Base-by-base conservation (phyloP, 2,797 vertebrate species). In the Intellagama lesueurii region DNA sequence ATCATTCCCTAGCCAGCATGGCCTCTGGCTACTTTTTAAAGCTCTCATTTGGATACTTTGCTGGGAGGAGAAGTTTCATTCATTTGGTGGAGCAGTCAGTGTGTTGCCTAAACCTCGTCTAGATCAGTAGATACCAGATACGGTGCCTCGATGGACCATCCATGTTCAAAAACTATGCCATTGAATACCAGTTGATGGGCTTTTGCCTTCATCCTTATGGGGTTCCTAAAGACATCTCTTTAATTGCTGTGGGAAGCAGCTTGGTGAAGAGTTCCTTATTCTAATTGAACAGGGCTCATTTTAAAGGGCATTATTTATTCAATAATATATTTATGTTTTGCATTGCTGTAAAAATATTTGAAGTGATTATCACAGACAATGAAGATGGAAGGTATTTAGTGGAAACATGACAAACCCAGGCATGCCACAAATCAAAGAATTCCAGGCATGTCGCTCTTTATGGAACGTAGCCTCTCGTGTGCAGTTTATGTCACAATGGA, bases 401-500 rank as follows among this genome's bases (percentile, higher is more conserved):
- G n/a, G 70, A 35, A 32, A 73, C 9, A 56, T 32, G 72, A 32
- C 17, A 60, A 82, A 28, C 56, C 32, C 17, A 32, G 16, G 7
- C 49, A 75, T 0, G 26, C n/a, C 1, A 40, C 17, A 19, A 44
- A 22, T 4, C 47, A 44, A 30, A 66, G 40, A 47, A 77, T 47
- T 90, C 83, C 79, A 72, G 44, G 26, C 80, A 73, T 0, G 7
- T 77, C 7, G 3, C 32, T 12, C 52, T 66, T 49, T 19, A 5
- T 30, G 7, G 30, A 69, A 83, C 28, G 6, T n/a, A 24, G 35
- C 14, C 40, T 47, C 3, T 14, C 1, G 11, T 78, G 44, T 64
- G 60, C 60, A 4, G n/a, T 35, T 35, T 81, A n/a, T 14, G 22
- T 81, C 0, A 0, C 22, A 49, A 35, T 0, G 0, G 2, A 1